A percentile compares a stretch with the other conserved stretches of the same genome.
Conservation (phyloP, 1,140 invertebrate species). For the Nomia melanderi region DNA sequence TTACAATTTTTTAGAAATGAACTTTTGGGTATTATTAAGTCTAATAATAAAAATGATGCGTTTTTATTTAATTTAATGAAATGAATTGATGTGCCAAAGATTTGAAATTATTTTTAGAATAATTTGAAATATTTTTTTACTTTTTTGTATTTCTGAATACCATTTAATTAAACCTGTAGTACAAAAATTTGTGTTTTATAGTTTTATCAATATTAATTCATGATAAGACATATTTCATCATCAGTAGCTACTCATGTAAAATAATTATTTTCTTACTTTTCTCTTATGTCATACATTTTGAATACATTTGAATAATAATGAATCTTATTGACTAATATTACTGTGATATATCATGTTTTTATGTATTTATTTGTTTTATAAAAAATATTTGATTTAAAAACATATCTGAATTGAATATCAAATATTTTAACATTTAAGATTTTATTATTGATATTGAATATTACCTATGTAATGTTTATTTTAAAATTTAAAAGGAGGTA, state of each 20-base stretch:
- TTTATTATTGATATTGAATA: not conserved
- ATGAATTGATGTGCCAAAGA: constrained; percentile 26
- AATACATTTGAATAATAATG: not conserved
- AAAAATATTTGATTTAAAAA: constrained; percentile 34
- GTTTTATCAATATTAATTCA: not conserved
- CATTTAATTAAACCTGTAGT: not conserved
- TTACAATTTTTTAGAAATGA: constrained; percentile 10
- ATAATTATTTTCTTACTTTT: not conserved
- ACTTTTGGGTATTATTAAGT: not conserved
- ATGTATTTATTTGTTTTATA: not conserved
- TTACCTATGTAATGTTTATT: not conserved
- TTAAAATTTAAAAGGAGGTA: constrained; percentile 25
- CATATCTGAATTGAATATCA: not conserved
- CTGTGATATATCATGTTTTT: constrained; percentile 3
- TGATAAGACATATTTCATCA: not conserved
- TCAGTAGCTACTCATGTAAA: not conserved
- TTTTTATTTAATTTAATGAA: not conserved
- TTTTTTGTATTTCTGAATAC: not conserved
- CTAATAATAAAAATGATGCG: not conserved
- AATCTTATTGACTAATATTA: not conserved
- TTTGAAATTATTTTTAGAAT: not conserved
- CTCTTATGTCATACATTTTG: not conserved
- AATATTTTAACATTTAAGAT: not conserved
- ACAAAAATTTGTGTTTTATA: not conserved
- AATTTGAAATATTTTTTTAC: not conserved